Percentiles rank a stretch among this genome's conserved stretches.
Evolutionary conservation across 2,113 vertebrate species (phyloP).

Genomic region (Nesoenas mayeri): DNA sequence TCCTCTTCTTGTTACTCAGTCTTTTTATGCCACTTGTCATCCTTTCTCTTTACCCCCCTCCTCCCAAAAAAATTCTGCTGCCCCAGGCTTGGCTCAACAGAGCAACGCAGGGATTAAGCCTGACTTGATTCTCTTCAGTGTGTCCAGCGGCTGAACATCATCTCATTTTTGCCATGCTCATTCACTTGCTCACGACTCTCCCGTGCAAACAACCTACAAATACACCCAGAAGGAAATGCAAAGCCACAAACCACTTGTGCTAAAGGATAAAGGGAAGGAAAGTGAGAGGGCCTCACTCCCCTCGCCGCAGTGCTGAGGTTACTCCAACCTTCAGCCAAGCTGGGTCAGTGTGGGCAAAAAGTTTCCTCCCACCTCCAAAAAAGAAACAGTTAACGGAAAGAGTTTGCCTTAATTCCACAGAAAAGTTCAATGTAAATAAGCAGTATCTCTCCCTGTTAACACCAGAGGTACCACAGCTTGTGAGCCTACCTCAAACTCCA

Average conservation of each 20-base stretch:
- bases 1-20: background rate
- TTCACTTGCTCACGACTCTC: background rate
- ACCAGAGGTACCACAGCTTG: background rate
- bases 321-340: rapidly evolving
- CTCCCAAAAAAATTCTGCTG: background rate
- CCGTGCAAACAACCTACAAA: background rate
- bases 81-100: background rate
- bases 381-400: background rate
- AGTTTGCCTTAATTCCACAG: no score
- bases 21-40: background rate
- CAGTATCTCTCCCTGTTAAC: background rate
- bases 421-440: background rate
- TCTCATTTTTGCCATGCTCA: rapidly evolving
- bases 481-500: background rate
- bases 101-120: rapidly evolving
- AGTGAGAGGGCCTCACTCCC: background rate
- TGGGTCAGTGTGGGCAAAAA: background rate
- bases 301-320: rapidly evolving
- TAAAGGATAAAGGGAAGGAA: background rate
- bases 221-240: background rate
- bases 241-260: background rate
- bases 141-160: background rate
- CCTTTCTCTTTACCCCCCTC: background rate
- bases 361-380: background rate
- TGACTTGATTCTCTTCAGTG: background rate